Base-by-base conservation (phyloP, 1,140 invertebrate species). In the Magallana angulata region DNA sequence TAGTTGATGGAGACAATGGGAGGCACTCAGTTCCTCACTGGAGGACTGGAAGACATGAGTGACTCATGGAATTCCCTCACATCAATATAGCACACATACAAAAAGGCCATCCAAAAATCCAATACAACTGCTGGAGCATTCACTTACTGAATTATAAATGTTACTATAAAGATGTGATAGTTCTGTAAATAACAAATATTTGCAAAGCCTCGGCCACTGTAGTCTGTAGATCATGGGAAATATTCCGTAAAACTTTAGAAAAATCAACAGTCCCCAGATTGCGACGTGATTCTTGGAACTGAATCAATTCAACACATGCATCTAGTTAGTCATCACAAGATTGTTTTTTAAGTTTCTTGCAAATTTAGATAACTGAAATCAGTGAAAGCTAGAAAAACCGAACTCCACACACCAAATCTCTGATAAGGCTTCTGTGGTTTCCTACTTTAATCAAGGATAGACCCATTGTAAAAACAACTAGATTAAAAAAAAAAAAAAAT, bases 131-230 rank as follows among this genome's bases (percentile, higher is more conserved):
- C 24, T 9, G 68, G 36, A 62, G 24, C 68, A 30, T 76, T 18
- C 24, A 76, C 68, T 76, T 76, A 76, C 48, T 76, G 14, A 36
- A 76, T 76, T 30, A 76, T 76, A 12, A 76, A 76, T 76, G 68
- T 12, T 30, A 76, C 24, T 0, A 76, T 76, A 30, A 76, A 30
- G 24, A 12, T 62, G 60, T 12, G 8, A 8, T 48, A 48, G 36
- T 48, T 0, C 1, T 48, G 5, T 48, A 24, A 24, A 24, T 24
- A 24, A 24, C 24, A 24, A 24, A 4, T 48, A 4, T 48, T 48
- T 48, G 36, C 36, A 48, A 48, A 48, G 36, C 36, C 36, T 48
- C 36, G 36, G 2, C 36, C 36, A 48, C 36, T 48, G 36, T 48
- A 48, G 36, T 48, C 36, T 48, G 36, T 48, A 48, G 36, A 48